A percentile compares a stretch with the other conserved stretches of the same genome.
Conservation (phyloP, 2,797 vertebrate genomes). For the Lophura swinhoii region DNA sequence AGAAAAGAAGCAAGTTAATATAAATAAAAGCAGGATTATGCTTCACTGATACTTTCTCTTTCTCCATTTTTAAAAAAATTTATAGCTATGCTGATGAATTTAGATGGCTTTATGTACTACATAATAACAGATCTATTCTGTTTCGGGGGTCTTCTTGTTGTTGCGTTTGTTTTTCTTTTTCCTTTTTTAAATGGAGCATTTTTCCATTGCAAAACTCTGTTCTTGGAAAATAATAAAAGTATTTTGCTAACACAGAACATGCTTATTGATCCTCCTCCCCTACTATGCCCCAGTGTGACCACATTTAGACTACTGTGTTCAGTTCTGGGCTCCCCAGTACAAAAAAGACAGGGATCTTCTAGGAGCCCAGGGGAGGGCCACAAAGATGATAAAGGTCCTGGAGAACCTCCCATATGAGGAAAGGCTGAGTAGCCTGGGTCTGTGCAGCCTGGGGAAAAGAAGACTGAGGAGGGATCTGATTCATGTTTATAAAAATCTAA, state of each 20-base stretch:
- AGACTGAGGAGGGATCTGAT: too few species aligned
- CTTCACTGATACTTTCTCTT: neutral
- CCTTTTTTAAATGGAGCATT: fast-evolving
- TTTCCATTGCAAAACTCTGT: neutral
- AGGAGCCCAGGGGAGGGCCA: too few species aligned
- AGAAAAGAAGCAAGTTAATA: neutral
- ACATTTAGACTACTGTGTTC: too few species aligned
- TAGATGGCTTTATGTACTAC: neutral
- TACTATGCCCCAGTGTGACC: too few species aligned
- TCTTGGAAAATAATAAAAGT: neutral
- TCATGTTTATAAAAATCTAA: too few species aligned
- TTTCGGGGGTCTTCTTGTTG: too few species aligned
- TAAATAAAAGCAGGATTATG: neutral
- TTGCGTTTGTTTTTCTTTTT: neutral
- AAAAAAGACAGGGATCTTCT: too few species aligned
- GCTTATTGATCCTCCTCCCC: neutral
- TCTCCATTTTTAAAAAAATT: neutral
- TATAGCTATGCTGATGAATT: neutral
- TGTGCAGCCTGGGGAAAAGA: too few species aligned
- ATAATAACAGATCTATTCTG: neutral
- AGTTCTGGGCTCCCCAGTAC: too few species aligned
- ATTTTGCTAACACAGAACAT: neutral
- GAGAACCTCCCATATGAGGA: too few species aligned
- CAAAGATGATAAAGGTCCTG: too few species aligned
- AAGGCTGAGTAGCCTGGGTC: too few species aligned